These are phyloP conservation scores for Microtus ochrogaster DNA, from an alignment of 2,113 vertebrate species.

Conservation along the genomic window DNA sequence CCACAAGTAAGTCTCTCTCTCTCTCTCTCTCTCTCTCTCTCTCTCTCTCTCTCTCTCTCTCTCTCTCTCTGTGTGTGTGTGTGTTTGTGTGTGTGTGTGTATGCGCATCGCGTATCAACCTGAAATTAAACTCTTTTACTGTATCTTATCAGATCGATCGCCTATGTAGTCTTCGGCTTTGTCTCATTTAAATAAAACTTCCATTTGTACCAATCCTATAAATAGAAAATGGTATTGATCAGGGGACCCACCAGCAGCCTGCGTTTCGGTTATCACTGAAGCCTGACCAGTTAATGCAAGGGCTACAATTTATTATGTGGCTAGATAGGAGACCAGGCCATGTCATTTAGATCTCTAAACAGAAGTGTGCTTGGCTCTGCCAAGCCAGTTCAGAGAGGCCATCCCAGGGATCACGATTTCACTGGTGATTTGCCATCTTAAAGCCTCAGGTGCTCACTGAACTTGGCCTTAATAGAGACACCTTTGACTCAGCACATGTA, in stretches of 20 bases:
- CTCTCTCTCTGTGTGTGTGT: background rate
- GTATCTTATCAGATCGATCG: constrained; percentile 87
- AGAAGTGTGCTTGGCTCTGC: constrained; percentile 71
- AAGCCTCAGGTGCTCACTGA: constrained; percentile 32
- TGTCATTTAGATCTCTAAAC: constrained; percentile 79
- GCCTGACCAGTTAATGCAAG: constrained; percentile 86
- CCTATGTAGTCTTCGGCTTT: constrained; percentile 78
- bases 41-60: background rate
- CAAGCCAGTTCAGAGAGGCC: constrained; percentile 55
- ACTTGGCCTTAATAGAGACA: constrained; percentile 26
- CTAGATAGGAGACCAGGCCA: constrained; percentile 77
- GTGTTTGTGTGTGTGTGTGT: background rate
- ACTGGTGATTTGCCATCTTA: constrained; percentile 49
- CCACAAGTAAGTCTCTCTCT: constrained; percentile 34
- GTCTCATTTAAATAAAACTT: constrained; percentile 90
- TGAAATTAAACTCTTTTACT: constrained; percentile 85
- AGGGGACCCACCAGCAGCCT: constrained; percentile 78
- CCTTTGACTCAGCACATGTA: background rate
- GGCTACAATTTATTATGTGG: constrained; percentile 85
- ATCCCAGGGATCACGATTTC: background rate
- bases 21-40: background rate
- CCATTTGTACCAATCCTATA: constrained; percentile 89
- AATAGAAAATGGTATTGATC: constrained; percentile 89
- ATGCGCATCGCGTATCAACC: constrained; percentile 55
- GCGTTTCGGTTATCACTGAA: constrained; percentile 87